Conservation (phyloP, 2,888 invertebrate genomes). For the Drosophila setosimentum region DNA sequence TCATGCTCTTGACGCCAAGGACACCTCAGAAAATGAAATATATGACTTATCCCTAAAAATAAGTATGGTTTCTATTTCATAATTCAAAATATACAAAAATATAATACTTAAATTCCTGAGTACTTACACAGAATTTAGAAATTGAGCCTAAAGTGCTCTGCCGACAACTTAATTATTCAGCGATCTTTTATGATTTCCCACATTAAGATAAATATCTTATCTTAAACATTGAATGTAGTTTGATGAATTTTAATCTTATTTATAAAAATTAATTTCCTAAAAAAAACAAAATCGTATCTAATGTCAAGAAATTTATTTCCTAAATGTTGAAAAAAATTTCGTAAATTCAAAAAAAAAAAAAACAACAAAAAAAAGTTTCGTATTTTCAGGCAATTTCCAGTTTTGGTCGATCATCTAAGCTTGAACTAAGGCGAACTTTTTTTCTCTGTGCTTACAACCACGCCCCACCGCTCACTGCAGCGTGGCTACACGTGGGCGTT, state of each 20-base stretch:
- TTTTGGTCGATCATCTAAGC: not conserved
- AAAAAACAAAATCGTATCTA: not conserved
- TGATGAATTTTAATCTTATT: not conserved
- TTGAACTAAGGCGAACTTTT: not conserved
- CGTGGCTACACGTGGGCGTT: constrained; percentile 34
- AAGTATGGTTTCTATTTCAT: not conserved
- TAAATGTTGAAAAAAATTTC: not conserved
- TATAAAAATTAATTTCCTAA: not conserved
- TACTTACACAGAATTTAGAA: not conserved
- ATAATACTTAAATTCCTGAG: not conserved
- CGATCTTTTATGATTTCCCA: not conserved
- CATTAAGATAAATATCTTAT: not conserved
- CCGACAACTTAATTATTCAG: not conserved
- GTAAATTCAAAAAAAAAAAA: not conserved
- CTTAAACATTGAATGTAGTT: not conserved
- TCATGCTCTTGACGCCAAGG: not conserved
- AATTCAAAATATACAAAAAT: not conserved
- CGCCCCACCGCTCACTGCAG: constrained; percentile 32
- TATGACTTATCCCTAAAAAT: not conserved
- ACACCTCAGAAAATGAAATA: not conserved
- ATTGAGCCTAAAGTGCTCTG: not conserved
- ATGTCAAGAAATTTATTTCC: not conserved
- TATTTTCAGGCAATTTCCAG: not conserved
- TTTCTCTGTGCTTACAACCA: constrained; percentile 16
- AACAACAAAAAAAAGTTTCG: not conserved